These are phyloP conservation scores for Spheniscus mendiculus DNA, from an alignment of 2,113 vertebrate genomes.

Conservation along the genomic window DNA sequence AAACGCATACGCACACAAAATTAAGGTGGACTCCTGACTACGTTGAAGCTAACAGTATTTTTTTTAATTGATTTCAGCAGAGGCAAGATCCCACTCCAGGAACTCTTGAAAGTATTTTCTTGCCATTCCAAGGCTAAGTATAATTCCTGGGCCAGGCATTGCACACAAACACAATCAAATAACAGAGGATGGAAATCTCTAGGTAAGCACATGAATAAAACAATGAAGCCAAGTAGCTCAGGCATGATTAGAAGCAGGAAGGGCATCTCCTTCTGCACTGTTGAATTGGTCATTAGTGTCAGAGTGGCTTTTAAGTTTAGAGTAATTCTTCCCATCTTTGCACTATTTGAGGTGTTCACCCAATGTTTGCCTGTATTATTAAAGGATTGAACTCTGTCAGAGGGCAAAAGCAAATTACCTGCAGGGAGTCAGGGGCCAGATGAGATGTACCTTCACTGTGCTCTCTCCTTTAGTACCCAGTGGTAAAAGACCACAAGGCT, in stretches of 20 bases:
- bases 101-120: background rate
- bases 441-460: slow-evolving; percentile 18
- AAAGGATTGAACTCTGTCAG: slow-evolving; percentile 58
- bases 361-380: slow-evolving; percentile 52
- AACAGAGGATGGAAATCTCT: background rate
- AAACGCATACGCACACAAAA: fast-evolving
- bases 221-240: background rate
- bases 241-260: background rate
- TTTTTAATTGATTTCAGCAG: background rate
- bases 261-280: background rate
- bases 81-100: background rate
- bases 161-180: background rate
- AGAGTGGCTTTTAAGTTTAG: slow-evolving; percentile 23
- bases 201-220: background rate
- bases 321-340: background rate
- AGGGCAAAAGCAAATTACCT: slow-evolving; percentile 64
- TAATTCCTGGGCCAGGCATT: background rate
- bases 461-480: slow-evolving; percentile 33
- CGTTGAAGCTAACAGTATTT: background rate
- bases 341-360: slow-evolving; percentile 40
- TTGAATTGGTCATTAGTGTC: slow-evolving; percentile 38
- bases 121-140: background rate
- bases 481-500: slow-evolving; percentile 41
- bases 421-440: slow-evolving; percentile 49
- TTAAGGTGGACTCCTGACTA: background rate